phyloP scores from a whole-genome alignment of 2,113 vertebrate genomes.

The Ptyas mucosa region DNA sequence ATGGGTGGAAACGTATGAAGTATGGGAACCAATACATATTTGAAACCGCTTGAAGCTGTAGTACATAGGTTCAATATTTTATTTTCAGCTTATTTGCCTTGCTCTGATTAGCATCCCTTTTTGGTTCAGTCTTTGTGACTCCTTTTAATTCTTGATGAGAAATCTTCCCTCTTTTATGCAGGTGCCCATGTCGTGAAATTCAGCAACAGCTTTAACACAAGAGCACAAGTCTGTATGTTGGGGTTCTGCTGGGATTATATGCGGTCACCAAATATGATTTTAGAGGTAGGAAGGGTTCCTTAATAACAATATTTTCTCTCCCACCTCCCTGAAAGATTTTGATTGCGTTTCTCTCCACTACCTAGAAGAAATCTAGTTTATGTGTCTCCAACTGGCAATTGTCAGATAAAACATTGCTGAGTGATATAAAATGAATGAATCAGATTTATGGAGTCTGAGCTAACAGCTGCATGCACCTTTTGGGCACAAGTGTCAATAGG shows the following conservation, averaged over 20 bases:
- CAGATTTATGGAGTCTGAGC: neutral
- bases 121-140: neutral
- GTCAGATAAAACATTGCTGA: neutral
- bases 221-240: neutral
- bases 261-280: neutral
- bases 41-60: neutral
- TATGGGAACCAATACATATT: neutral
- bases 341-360: neutral
- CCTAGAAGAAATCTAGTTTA: neutral
- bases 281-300: neutral
- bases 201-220: neutral
- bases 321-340: neutral
- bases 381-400: neutral
- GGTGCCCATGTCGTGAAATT: constrained; percentile 10
- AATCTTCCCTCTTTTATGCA: neutral
- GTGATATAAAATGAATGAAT: too few relatives aligned
- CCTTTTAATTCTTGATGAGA: neutral
- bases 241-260: constrained; percentile 13
- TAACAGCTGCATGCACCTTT: neutral
- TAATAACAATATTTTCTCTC: neutral
- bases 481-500: neutral
- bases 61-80: neutral
- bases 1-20: neutral
- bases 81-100: neutral
- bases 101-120: neutral